Evolutionary conservation across 2,888 invertebrate species (phyloP), one percentile per base, ranked within the genome.

Genomic region (Brachylomia viminalis): DNA sequence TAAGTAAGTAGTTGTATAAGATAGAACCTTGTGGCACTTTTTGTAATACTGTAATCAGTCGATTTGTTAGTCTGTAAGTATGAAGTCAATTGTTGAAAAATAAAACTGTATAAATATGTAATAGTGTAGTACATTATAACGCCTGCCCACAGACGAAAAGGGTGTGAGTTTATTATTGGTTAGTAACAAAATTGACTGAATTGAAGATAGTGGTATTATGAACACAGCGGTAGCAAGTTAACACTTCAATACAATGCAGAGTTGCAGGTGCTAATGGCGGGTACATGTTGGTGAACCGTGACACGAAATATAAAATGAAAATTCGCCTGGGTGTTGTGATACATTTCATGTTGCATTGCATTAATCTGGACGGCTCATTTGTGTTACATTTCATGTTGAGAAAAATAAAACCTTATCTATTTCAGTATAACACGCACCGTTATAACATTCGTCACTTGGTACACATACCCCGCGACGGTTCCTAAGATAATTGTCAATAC

Each of bases 401-500:
- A 38, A 62, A 38, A 62, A 8, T 38, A 62, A 62, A 62, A n/a
- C 38, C n/a, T 62, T 17, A n/a, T 42, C 2, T 45, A 27, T 27
- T 58, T 59, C 0, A 70, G 38, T 15, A 33, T 2, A 80, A 33
- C 7, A 77, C 72, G 27, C 3, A 84, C 82, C 79, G 11, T 42
- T 33, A 38, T 17, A 62, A 64, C 75, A 86, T 38, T 80, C 59
- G 0, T 79, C 72, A 54, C 69, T 81, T 2, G 81, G 82, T 42
- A 89, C 77, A 56, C 88, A 88, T 5, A 61, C 10, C 5, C 73
- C 80, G 8, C 59, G 54, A 27, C 49, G 62, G 45, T 88, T 79
- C 58, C 89, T 86, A 23, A 89, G 74, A 77, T 85, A 80, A 2
- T 73, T 82, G 11, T 82, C 72, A 6, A 79, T 52, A 74, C 86